Evolutionary conservation across 2,113 vertebrate species (phyloP).

Genomic region (Eidolon helvum): DNA sequence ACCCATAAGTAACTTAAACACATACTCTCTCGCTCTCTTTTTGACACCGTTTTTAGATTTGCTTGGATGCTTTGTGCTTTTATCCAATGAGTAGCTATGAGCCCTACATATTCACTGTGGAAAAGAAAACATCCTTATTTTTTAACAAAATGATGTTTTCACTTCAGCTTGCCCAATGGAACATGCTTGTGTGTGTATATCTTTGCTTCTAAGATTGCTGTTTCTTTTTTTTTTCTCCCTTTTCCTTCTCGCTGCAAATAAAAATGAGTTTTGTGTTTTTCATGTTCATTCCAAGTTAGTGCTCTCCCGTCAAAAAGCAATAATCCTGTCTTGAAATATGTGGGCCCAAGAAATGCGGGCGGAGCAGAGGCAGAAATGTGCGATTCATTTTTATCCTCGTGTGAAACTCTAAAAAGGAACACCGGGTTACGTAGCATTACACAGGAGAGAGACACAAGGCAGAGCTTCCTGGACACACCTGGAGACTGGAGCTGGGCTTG

Average conservation of each 20-base stretch:
- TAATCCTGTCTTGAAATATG: neutral
- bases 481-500: neutral
- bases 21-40: neutral
- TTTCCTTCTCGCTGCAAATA: neutral
- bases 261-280: neutral
- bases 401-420: neutral
- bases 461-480: neutral
- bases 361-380: accelerated
- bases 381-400: neutral
- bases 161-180: no score
- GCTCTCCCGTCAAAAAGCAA: neutral
- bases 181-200: accelerated
- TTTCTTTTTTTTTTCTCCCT: neutral
- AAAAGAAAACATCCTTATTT: neutral
- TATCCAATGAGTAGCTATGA: neutral
- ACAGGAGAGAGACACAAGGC: neutral
- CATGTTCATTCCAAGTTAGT: neutral
- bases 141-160: neutral
- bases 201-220: neutral
- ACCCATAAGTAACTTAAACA: neutral
- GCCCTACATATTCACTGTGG: neutral
- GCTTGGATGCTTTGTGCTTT: neutral
- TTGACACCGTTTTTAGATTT: neutral
- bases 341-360: neutral
- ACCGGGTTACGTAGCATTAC: accelerated